phyloP scores from a whole-genome alignment of 2,113 vertebrate genomes.

The Oncorhynchus clarkii region DNA sequence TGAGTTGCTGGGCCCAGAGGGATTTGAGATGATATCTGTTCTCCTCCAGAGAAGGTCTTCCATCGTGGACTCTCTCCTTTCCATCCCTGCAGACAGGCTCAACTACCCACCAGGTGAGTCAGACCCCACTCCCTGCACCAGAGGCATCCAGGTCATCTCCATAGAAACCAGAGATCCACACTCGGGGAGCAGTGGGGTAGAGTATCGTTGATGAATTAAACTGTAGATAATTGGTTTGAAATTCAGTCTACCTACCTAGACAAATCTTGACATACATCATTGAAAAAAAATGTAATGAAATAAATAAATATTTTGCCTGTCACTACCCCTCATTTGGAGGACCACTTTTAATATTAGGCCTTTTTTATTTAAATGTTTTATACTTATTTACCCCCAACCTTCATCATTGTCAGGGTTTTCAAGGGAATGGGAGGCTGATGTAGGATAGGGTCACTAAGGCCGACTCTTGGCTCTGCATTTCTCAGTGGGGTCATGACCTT shows the following conservation, averaged over 20 bases:
- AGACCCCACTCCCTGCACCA: neutral
- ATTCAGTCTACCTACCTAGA: too few relatives aligned
- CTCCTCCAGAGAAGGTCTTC: conserved; percentile 84
- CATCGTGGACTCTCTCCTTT: conserved; percentile 82
- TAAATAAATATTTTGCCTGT: too few relatives aligned
- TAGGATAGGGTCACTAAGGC: neutral
- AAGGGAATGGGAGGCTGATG: too few relatives aligned
- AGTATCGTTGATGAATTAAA: too few relatives aligned
- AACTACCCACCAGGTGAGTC: conserved; percentile 80
- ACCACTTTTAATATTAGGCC: neutral
- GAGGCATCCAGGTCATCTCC: neutral
- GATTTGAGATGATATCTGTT: conserved; percentile 91
- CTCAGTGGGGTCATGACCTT: neutral
- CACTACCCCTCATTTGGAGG: too few relatives aligned
- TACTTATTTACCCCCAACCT: neutral
- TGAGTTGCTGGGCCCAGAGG: conserved; percentile 92
- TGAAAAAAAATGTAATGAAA: too few relatives aligned
- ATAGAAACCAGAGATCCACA: neutral
- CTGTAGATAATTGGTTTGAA: too few relatives aligned
- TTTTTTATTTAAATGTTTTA: neutral
- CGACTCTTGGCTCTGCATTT: neutral
- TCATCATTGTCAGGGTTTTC: neutral
- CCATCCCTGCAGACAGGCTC: conserved; percentile 73
- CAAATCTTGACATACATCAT: too few relatives aligned
- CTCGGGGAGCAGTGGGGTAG: neutral